Evolutionary conservation across 1,140 invertebrate species (phyloP).

Genomic region (Homalodisca vitripennis): DNA sequence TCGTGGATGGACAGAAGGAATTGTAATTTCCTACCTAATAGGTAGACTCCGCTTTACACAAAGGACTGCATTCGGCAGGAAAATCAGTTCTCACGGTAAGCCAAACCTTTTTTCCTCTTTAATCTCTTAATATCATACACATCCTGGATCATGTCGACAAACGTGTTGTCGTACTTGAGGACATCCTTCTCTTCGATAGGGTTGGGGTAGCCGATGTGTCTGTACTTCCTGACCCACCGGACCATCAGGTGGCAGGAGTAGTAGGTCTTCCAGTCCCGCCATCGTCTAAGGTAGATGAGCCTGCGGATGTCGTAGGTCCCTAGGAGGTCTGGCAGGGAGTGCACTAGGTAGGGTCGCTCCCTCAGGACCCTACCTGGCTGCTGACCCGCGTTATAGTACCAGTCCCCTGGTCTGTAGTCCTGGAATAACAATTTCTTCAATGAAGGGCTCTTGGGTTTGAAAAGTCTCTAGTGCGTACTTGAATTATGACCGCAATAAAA

Average conservation of each 20-base stretch:
- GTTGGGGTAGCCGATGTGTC: background rate
- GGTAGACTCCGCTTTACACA: background rate
- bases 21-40: no score
- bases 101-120: background rate
- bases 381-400: slow-evolving; percentile 46
- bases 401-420: slow-evolving; percentile 40
- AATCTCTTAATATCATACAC: background rate
- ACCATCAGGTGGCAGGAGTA: slow-evolving; percentile 32
- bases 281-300: slow-evolving; percentile 27
- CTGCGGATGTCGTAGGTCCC: slow-evolving; percentile 36
- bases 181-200: slow-evolving; percentile 8
- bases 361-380: slow-evolving; percentile 41
- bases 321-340: slow-evolving; percentile 41
- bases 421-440: background rate
- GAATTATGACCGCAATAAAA: no score
- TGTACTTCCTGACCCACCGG: background rate
- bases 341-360: slow-evolving; percentile 40
- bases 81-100: background rate
- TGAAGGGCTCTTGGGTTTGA: no score
- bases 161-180: slow-evolving; percentile 10
- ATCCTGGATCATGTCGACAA: background rate
- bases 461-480: no score
- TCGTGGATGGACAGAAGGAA: background rate
- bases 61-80: background rate
- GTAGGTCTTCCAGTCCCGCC: slow-evolving; percentile 34